Evolutionary conservation across 30 jellyfish, hydroid and myxozoan genomes (phyloP), one percentile per base, ranked within the genome.

Genomic region (Clytia hemisphaerica): DNA sequence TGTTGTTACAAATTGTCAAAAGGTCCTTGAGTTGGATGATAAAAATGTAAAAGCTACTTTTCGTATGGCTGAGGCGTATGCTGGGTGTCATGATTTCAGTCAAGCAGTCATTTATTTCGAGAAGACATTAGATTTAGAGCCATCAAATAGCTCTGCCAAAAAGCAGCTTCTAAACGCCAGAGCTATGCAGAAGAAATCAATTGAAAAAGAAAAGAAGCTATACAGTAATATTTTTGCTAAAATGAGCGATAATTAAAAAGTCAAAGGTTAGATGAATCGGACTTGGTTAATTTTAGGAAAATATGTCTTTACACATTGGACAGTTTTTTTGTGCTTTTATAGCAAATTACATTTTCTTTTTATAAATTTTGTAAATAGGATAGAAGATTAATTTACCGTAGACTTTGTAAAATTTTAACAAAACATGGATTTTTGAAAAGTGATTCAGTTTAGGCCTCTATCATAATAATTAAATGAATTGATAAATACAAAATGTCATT

Each of bases 121-220:
- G 45, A 44, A 48, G 22, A 86, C 71, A 10, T 45, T 86, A 53
- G 48, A 72, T 35, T 4, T 67, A 27, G 94, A 86, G 31, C 96
- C 96, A 55, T 22, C 32, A 3, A 86, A 86, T 76, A 67, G 66
- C 3, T 89, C 94, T 6, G 96, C 94, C 12, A 55, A 48, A 12
- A 73, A 67, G 16, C 92, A 73, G 45, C 31, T 79, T 16, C 69
- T 67, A 28, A 2, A 29, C 36, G 82, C 81, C 0, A 16, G 67
- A 6, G 12, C 5, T 34, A 51, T 70, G 30, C 34, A 78, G 37
- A 86, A 86, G 48, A 57, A 86, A 49, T 73, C 45, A 47, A 29
- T 26, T 37, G 91, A 74, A 18, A 79, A 65, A 22, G 96, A 86
- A 46, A 78, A 69, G 80, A 62, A 67, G 45, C 67, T 79, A 44